These are phyloP conservation scores for Chamaea fasciata DNA, from an alignment of 2,113 vertebrate genomes.

Conservation along the genomic window DNA sequence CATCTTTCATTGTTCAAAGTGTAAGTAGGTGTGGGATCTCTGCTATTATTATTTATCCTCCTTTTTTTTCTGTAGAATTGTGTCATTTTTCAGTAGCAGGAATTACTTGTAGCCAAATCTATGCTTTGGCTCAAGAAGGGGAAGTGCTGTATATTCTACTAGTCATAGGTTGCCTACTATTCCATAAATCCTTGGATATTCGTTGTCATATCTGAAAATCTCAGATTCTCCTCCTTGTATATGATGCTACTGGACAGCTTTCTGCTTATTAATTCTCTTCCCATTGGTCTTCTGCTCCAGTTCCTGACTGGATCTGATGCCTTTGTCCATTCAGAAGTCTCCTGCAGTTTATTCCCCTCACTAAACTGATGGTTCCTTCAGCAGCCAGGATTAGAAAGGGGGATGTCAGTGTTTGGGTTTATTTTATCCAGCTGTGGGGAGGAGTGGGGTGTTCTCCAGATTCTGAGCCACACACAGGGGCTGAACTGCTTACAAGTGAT, in stretches of 20 bases:
- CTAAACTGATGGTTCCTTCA: background rate
- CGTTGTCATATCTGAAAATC: background rate
- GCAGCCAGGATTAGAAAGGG: background rate
- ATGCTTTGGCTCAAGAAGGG: background rate
- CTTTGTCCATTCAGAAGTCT: background rate
- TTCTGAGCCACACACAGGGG: background rate
- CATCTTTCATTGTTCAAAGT: background rate
- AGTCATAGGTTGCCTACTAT: background rate
- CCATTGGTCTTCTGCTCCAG: slow-evolving; percentile 38
- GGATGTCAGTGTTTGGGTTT: background rate
- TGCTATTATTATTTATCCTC: background rate
- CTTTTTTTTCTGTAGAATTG: background rate
- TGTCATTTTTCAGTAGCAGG: background rate
- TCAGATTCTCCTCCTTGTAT: background rate
- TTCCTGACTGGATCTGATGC: slow-evolving; percentile 20
- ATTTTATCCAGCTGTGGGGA: background rate
- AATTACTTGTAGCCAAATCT: background rate
- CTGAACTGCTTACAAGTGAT: background rate
- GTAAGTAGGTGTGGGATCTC: background rate
- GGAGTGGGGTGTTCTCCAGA: background rate
- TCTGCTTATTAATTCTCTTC: background rate
- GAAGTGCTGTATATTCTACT: background rate
- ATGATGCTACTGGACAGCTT: slow-evolving; percentile 12
- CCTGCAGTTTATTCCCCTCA: background rate
- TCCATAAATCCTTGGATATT: background rate